Conservation (phyloP, 2,888 invertebrate species). For the Lasioglossum lativentre region DNA sequence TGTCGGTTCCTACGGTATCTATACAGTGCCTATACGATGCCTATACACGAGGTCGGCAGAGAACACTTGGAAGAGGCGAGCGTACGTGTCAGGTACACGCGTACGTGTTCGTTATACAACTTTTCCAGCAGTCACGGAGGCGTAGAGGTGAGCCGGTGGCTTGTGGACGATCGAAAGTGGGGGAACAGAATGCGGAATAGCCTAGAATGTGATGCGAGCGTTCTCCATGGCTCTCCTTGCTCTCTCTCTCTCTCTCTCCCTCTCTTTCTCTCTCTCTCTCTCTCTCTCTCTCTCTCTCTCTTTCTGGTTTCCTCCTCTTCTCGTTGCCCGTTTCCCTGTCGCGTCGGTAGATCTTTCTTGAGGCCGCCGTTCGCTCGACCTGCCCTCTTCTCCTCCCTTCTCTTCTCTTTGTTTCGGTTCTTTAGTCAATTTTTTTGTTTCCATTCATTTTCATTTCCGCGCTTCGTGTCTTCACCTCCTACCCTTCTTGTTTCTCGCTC, state of each 20-base stretch:
- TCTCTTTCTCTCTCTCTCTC: slow-evolving; percentile 31
- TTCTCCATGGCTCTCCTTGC: slow-evolving; percentile 72
- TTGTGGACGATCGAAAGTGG: slow-evolving; percentile 78
- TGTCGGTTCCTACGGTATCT: slow-evolving; percentile 12
- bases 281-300: slow-evolving; percentile 32
- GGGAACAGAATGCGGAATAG: slow-evolving; percentile 85
- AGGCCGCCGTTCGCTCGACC: slow-evolving; percentile 1
- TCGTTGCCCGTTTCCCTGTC: slow-evolving; percentile 5
- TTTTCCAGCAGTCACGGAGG: slow-evolving; percentile 78
- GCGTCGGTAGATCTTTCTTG: slow-evolving; percentile 10
- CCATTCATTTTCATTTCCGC: not conserved
- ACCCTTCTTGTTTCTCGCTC: slow-evolving; percentile 27
- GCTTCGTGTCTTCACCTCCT: slow-evolving; percentile 9
- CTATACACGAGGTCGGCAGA: slow-evolving; percentile 12
- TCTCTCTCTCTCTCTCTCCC: slow-evolving; percentile 33
- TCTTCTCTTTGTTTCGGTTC: slow-evolving; percentile 11
- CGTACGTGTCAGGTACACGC: slow-evolving; percentile 74
- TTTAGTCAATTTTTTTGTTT: not conserved
- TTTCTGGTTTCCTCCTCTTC: slow-evolving; percentile 27
- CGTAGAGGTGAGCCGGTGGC: slow-evolving; percentile 80
- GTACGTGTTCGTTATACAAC: slow-evolving; percentile 77
- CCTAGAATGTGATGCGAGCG: slow-evolving; percentile 85
- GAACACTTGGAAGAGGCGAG: slow-evolving; percentile 45
- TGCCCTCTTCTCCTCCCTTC: slow-evolving; percentile 31
- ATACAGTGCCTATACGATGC: not conserved